Evolutionary conservation across 2,113 vertebrate genomes (phyloP).

Genomic region (Cyrtonyx montezumae): DNA sequence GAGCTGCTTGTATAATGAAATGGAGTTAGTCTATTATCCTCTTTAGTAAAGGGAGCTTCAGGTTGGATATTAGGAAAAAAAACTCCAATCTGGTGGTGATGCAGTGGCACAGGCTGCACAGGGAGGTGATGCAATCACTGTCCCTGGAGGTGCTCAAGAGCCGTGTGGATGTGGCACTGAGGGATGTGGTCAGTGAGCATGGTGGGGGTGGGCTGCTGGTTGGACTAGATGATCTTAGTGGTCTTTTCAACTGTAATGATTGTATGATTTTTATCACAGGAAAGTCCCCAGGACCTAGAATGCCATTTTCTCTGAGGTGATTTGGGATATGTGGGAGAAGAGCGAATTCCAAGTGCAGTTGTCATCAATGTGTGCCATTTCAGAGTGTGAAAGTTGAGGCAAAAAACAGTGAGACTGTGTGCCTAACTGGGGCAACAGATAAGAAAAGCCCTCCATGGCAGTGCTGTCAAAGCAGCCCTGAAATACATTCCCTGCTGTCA

Average conservation of each 20-base stretch:
- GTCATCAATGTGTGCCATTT: neutral
- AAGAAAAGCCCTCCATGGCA: neutral
- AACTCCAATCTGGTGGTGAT: too few relatives aligned
- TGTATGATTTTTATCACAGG: neutral
- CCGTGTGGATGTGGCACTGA: too few relatives aligned
- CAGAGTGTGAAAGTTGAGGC: neutral
- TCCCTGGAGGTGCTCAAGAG: too few relatives aligned
- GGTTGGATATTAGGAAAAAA: too few relatives aligned
- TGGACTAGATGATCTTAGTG: too few relatives aligned
- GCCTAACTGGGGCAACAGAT: neutral
- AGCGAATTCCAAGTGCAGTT: neutral
- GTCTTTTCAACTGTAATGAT: too few relatives aligned
- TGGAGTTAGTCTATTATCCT: neutral
- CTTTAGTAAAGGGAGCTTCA: too few relatives aligned
- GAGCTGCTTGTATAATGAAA: neutral
- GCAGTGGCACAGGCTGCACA: too few relatives aligned
- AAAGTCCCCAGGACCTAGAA: neutral
- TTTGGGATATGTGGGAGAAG: neutral
- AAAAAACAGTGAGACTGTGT: neutral
- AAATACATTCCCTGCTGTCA: neutral
- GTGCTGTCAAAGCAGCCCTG: neutral
- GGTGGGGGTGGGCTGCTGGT: too few relatives aligned
- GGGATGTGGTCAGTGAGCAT: too few relatives aligned
- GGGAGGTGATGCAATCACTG: too few relatives aligned
- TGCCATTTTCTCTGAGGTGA: neutral